Evolutionary conservation across 2,113 vertebrate genomes (phyloP), one percentile per base, ranked within the genome.

Genomic region (Pelmatolapia mariae): DNA sequence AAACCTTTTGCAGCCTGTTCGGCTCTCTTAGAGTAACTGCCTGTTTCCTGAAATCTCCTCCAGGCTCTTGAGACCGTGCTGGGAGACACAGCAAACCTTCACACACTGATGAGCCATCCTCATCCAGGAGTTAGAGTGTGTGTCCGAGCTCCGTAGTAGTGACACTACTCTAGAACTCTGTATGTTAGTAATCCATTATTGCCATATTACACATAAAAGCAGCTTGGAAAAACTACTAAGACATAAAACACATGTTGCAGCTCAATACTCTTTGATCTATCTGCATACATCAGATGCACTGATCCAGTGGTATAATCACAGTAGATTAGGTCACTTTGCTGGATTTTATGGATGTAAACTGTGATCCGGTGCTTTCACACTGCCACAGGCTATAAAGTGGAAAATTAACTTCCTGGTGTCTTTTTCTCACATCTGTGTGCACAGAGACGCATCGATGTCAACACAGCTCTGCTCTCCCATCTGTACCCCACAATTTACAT

Each of bases 61-160:
- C 19, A 68, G 33, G 63, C 63, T 68, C 11, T 68, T 22, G 63
- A 68, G 19, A 38, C 33, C 0, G 0, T 68, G 33, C 33, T 3
- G 29, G 16, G 59, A 36, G 16, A 29, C 40, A 6, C n/a, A 10
- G 22, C 59, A 66, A 68, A 40, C 19, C 33, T 15, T 68, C 33
- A 40, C 63, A 40, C 19, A 40, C n/a, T 4, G 63, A 68, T 15
- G 36, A 40, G 19, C 7, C 26, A 59, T 38, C 33, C 19, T 22
- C 3, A n/a, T n/a, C n/a, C 19, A 38, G 31, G 18, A 13, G 33
- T 13, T 38, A 1, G 31, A 12, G 19, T 4, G 36, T 9, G 24
- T 68, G 36, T 68, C 33, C 0, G 2, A 68, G 33, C 63, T 22
- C 63, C 0, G 7, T 6, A 24, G 63, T 0, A 15, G 36, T 15